Base-by-base conservation (phyloP, 92 coral and sea anemone species). In the Blastomussa wellsi region DNA sequence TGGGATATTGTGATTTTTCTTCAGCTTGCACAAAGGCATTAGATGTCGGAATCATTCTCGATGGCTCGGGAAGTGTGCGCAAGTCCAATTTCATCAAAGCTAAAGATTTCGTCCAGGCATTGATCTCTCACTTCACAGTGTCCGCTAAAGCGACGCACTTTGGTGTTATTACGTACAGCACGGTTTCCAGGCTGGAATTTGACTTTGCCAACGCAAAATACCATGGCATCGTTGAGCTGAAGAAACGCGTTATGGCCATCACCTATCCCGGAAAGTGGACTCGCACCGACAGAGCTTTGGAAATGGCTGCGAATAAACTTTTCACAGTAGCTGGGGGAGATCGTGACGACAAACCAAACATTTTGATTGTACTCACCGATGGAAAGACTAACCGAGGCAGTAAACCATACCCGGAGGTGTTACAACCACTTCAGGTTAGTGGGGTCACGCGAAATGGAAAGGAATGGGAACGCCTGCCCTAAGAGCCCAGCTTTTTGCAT, bases 371-470 rank as follows among this genome's bases (percentile, higher is more conserved):
- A 39, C 84, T 93, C 33, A 93, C 96, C 15, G 94, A 93, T 79
- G 94, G 96, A 22, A 88, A 86, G 62, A 93, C 96, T 10, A 93
- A 91, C 92, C n/a, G 82, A 32, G 92, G 92, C 6, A 93, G 96
- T 44, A 88, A 74, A 71, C 92, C 94, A 0, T 91, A 93, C 67
- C 87, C 90, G 14, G 87, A 62, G 35, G 94, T 93, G 37, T 90
- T 93, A 16, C 81, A 80, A 47, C 94, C 92, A 44, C 89, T 93
- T 3, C 94, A 91, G 96, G 96, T 93, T 75, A 52, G 76, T 53
- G n/a, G 37, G 22, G n/a, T n/a, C n/a, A n/a, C n/a, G n/a, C n/a
- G n/a, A n/a, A n/a, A n/a, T n/a, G n/a, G n/a, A n/a, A n/a, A n/a
- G n/a, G n/a, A n/a, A n/a, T n/a, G n/a, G n/a, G n/a, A n/a, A n/a